Conservation (phyloP, 2,113 vertebrate genomes). For the Pterocles gutturalis region DNA sequence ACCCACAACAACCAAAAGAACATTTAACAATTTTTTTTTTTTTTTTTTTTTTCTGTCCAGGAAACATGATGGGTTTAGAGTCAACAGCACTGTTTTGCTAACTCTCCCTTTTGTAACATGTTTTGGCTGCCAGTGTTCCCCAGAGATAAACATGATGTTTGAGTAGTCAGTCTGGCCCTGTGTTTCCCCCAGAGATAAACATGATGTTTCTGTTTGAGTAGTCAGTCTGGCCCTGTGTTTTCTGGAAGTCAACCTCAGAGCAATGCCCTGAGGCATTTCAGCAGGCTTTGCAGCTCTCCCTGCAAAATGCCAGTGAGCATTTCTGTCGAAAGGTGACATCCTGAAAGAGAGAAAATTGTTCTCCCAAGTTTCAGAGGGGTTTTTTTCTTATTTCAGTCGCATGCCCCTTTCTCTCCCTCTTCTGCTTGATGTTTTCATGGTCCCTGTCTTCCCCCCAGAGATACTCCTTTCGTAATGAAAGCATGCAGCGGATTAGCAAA, state of each 20-base stretch:
- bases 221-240: not conserved
- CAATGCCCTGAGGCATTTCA: not conserved
- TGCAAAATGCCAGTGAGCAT: not conserved
- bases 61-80: constrained; percentile 23
- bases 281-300: not conserved
- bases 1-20: not conserved
- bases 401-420: not conserved
- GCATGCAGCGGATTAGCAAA: not conserved
- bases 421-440: not conserved
- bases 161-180: not conserved
- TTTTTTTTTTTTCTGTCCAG: not conserved
- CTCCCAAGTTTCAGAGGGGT: not conserved
- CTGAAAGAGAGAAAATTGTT: not conserved
- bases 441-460: not conserved
- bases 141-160: not conserved
- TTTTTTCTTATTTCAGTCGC: not conserved
- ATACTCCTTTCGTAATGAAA: not conserved
- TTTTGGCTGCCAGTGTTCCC: not conserved
- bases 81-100: constrained; percentile 5
- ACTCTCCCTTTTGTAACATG: not conserved
- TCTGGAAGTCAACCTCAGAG: not conserved
- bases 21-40: not conserved
- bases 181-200: not conserved
- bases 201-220: not conserved
- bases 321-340: not conserved